phyloP scores from a whole-genome alignment of 2,113 vertebrate genomes.

The Ophthalmolycus amberensis region DNA sequence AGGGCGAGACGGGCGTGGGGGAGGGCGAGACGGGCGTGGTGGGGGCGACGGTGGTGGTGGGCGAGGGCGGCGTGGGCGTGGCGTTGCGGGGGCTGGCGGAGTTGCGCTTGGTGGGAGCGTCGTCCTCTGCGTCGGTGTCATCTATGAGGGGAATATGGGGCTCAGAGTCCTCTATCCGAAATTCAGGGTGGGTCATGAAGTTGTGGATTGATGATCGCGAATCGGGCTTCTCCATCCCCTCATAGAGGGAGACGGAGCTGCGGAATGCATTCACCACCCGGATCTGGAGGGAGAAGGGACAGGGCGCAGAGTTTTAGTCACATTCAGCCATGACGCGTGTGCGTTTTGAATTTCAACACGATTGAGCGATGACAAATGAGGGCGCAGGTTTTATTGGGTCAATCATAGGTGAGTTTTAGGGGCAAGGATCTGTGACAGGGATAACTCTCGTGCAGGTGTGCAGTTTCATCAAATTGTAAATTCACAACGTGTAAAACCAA shows the following conservation, averaged over 20 bases:
- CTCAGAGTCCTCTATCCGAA: slow-evolving; percentile 99
- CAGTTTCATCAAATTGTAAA: slow-evolving; percentile 61
- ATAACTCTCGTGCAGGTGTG: slow-evolving; percentile 84
- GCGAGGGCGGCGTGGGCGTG: slow-evolving; percentile 88
- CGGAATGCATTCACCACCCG: slow-evolving; percentile 99
- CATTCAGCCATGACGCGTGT: not conserved
- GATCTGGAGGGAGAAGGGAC: slow-evolving; percentile 86
- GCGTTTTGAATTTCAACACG: slow-evolving; percentile 40
- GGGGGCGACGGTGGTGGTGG: slow-evolving; percentile 80
- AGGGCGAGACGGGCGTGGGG: slow-evolving; percentile 82
- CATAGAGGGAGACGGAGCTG: slow-evolving; percentile 98
- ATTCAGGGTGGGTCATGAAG: slow-evolving; percentile 99
- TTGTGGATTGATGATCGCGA: slow-evolving; percentile 98
- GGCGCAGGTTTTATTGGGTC: slow-evolving; percentile 51
- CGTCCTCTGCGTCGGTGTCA: slow-evolving; percentile 98
- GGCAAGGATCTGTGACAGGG: slow-evolving; percentile 84
- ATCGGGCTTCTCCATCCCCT: slow-evolving; percentile 98
- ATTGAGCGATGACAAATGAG: slow-evolving; percentile 44
- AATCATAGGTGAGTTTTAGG: slow-evolving; percentile 62
- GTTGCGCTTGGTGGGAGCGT: slow-evolving; percentile 97
- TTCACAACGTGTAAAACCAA: slow-evolving; percentile 8
- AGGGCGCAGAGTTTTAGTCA: slow-evolving; percentile 57
- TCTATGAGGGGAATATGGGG: slow-evolving; percentile 99
- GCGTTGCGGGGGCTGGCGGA: slow-evolving; percentile 86
- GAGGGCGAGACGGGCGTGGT: slow-evolving; percentile 82